Conservation (phyloP, 2,888 invertebrate species). For the Uloborus plumipes region DNA sequence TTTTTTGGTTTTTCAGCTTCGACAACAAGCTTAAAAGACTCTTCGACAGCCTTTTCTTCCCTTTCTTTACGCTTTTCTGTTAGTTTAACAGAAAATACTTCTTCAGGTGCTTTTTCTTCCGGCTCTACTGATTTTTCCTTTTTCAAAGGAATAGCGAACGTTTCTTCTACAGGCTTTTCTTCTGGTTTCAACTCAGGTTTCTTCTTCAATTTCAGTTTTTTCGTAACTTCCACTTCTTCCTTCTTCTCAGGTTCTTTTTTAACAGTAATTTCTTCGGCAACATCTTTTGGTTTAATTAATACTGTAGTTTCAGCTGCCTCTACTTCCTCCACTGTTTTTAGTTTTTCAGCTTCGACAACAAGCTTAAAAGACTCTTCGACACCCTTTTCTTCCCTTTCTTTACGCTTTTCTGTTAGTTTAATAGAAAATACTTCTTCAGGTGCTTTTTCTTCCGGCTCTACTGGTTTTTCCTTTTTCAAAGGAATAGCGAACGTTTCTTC, state of each 20-base stretch:
- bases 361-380: slow-evolving; percentile 75
- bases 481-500: slow-evolving; percentile 18
- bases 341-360: slow-evolving; percentile 72
- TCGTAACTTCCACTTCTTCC: slow-evolving; percentile 62
- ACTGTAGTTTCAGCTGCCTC: slow-evolving; percentile 67
- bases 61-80: slow-evolving; percentile 53
- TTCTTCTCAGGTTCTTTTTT: slow-evolving; percentile 62
- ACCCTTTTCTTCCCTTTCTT: slow-evolving; percentile 35
- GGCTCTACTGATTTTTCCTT: slow-evolving; percentile 67
- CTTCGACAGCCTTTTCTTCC: slow-evolving; percentile 46
- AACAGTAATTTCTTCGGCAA: slow-evolving; percentile 65
- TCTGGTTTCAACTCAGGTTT: slow-evolving; percentile 47
- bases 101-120: slow-evolving; percentile 51
- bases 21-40: slow-evolving; percentile 78
- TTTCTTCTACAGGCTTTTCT: slow-evolving; percentile 60
- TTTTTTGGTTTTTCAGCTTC: slow-evolving; percentile 66
- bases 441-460: slow-evolving; percentile 69
- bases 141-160: slow-evolving; percentile 45
- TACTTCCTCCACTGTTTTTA: slow-evolving; percentile 48
- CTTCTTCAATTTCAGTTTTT: slow-evolving; percentile 68
- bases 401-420: slow-evolving; percentile 61
- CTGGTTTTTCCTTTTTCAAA: slow-evolving; percentile 34
- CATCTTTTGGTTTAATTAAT: slow-evolving; percentile 65
- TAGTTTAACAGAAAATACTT: slow-evolving; percentile 54
- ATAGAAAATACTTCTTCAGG: slow-evolving; percentile 49